phyloP scores from a whole-genome alignment of 2,797 vertebrate species.

The Gymnopithys bicolor region DNA sequence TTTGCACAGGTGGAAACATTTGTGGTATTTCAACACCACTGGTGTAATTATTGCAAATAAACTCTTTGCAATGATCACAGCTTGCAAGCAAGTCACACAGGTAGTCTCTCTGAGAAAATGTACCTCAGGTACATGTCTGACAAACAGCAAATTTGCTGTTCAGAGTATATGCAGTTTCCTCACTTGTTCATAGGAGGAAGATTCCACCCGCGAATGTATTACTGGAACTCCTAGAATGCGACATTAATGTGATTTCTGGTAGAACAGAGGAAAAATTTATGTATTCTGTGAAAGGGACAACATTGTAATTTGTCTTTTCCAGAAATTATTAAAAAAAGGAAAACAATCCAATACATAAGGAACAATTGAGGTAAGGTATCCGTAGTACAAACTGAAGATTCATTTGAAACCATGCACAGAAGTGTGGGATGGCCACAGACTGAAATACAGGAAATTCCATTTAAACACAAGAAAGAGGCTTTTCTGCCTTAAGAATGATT shows the following conservation, averaged over 20 bases:
- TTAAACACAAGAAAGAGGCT: neutral
- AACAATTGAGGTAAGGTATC: neutral
- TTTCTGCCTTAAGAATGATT: neutral
- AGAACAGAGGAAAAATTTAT: neutral
- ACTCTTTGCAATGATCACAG: neutral
- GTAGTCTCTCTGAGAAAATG: neutral
- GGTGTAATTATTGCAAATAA: neutral
- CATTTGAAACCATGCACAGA: neutral
- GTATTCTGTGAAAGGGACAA: neutral
- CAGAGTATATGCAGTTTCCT: neutral
- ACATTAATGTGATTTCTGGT: neutral
- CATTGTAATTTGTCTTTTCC: neutral
- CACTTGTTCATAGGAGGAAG: neutral
- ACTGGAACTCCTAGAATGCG: neutral
- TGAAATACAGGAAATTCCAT: neutral
- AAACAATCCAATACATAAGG: neutral
- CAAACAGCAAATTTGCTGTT: neutral
- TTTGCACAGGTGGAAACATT: neutral
- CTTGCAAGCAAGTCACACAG: neutral
- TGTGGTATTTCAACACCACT: neutral
- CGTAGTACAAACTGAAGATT: neutral
- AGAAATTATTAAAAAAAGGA: neutral
- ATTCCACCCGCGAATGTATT: neutral
- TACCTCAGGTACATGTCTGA: neutral
- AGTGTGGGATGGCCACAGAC: fast-evolving